phyloP scores from a whole-genome alignment of 92 coral and sea anemone genomes.

The Micromussa lordhowensis region DNA sequence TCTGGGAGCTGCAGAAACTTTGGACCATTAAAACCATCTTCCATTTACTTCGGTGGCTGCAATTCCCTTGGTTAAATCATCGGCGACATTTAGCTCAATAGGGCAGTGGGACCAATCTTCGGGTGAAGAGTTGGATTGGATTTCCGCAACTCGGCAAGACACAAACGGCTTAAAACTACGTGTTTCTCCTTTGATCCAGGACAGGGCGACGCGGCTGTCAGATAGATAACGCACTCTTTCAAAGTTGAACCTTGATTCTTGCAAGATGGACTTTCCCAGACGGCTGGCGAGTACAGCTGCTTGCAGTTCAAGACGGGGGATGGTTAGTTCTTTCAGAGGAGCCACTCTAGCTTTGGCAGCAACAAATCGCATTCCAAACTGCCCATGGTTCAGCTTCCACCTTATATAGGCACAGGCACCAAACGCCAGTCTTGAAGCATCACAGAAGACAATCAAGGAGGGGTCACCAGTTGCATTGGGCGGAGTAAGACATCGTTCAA shows the following conservation, averaged over 20 bases:
- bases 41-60: constrained; percentile 63
- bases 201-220: constrained; percentile 38
- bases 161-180: constrained; percentile 65
- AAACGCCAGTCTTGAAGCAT: constrained; percentile 57
- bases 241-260: constrained; percentile 46
- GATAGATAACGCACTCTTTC: constrained; percentile 37
- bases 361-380: constrained; percentile 45
- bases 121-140: constrained; percentile 37
- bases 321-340: constrained; percentile 57
- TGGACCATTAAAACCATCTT: constrained; percentile 73
- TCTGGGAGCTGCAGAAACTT: constrained; percentile 52
- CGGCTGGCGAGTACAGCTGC: constrained; percentile 58
- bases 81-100: constrained; percentile 57
- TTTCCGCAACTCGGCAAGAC: constrained; percentile 61
- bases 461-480: constrained; percentile 31
- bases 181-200: constrained; percentile 41
- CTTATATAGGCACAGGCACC: constrained; percentile 38
- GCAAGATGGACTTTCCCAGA: constrained; percentile 47
- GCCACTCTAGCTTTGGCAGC: no score
- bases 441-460: constrained; percentile 30
- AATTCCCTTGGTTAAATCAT: constrained; percentile 71
- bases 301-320: constrained; percentile 68
- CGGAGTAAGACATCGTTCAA: constrained; percentile 55
- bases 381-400: constrained; percentile 18
- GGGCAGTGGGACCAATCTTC: no score